Evolutionary conservation across 2,113 vertebrate species (phyloP).

Genomic region (Hippocampus barbouri): DNA sequence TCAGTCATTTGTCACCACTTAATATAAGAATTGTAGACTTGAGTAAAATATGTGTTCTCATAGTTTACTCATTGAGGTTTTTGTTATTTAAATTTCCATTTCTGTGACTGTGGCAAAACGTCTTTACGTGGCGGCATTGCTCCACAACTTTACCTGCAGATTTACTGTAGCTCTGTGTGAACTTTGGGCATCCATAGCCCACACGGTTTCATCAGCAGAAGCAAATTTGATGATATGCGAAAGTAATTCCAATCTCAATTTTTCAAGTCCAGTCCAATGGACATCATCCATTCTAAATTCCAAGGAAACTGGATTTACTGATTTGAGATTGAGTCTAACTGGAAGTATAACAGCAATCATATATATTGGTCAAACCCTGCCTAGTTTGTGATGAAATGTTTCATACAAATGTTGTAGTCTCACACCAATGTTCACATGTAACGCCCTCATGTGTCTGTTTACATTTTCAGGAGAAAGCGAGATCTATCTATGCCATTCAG

Average conservation of each 20-base stretch:
- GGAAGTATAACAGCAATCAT: background rate
- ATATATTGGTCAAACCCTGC: background rate
- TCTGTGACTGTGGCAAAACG: background rate
- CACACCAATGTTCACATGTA: background rate
- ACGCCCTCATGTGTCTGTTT: background rate
- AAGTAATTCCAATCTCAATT: background rate
- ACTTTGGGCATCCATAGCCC: no score
- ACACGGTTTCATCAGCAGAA: background rate
- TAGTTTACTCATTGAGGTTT: background rate
- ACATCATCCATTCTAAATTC: background rate
- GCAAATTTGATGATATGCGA: background rate
- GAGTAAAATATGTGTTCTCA: background rate
- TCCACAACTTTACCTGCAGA: background rate
- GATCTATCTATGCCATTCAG: background rate
- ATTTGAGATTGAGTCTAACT: background rate
- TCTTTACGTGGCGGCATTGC: background rate
- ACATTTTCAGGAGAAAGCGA: conserved; percentile 1
- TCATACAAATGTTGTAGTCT: background rate
- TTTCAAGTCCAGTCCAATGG: background rate
- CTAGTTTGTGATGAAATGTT: background rate
- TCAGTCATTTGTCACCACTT: background rate
- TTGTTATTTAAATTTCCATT: background rate
- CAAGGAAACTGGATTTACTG: background rate
- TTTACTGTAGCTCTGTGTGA: no score
- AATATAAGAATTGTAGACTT: background rate